Evolutionary conservation across 2,113 vertebrate species (phyloP).

Genomic region (Hylia prasina): DNA sequence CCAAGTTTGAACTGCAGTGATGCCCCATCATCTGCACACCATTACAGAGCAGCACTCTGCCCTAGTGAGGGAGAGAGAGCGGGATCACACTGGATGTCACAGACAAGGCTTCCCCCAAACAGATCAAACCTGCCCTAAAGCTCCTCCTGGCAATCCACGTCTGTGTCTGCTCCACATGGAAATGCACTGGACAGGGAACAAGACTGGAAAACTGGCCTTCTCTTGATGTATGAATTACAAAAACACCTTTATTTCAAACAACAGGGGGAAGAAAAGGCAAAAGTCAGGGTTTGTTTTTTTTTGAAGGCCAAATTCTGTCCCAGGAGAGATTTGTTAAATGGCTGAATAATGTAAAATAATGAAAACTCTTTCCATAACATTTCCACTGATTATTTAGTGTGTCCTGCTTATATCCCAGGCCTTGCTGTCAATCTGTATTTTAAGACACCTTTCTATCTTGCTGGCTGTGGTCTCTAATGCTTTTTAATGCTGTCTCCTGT

Average conservation of each 20-base stretch:
- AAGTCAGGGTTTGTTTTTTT: background rate
- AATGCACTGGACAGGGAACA: background rate
- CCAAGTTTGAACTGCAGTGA: background rate
- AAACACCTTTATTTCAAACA: background rate
- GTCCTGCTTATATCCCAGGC: background rate
- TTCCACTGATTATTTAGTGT: background rate
- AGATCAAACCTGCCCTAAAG: background rate
- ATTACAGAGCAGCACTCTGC: background rate
- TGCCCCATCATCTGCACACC: background rate
- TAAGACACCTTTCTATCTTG: constrained; percentile 23
- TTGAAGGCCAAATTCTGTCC: background rate
- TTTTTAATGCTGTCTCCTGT: constrained; percentile 67
- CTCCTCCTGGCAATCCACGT: background rate
- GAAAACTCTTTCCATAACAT: background rate
- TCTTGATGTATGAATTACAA: background rate
- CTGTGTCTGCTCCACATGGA: background rate
- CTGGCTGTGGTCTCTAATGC: constrained; percentile 51
- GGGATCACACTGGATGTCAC: background rate
- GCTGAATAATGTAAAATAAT: background rate
- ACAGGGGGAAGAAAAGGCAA: fast-evolving
- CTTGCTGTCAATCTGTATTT: background rate
- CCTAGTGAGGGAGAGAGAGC: background rate
- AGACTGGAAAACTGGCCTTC: background rate
- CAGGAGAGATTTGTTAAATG: background rate
- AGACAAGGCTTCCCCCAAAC: background rate